These are phyloP conservation scores for Dolomedes plantarius DNA, from an alignment of 2,888 invertebrate species.

Conservation along the genomic window DNA sequence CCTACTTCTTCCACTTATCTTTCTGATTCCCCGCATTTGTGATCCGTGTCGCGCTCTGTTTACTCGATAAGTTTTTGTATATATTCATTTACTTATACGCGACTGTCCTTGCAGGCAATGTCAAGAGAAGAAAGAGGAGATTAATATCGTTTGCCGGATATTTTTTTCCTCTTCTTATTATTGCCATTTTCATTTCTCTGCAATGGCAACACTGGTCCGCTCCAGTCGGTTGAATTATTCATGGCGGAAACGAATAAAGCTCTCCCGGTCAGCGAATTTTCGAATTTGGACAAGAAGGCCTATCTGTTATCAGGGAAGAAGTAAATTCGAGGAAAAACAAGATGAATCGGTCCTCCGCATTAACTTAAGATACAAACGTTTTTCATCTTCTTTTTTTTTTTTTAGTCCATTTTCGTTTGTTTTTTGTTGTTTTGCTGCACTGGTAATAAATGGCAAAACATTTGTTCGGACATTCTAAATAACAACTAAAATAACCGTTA, in stretches of 20 bases:
- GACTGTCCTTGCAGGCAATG: too few relatives aligned
- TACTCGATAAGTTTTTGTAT: too few relatives aligned
- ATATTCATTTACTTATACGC: too few relatives aligned
- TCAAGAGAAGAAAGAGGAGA: too few relatives aligned
- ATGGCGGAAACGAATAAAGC: background rate
- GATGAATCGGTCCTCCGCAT: background rate
- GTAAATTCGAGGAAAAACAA: background rate
- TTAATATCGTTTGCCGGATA: background rate
- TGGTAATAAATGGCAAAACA: too few relatives aligned
- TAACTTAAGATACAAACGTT: background rate
- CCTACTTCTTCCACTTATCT: too few relatives aligned
- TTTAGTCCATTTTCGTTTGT: background rate
- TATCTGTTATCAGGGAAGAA: background rate
- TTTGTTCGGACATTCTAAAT: too few relatives aligned
- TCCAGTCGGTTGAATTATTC: background rate
- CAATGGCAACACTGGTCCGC: background rate
- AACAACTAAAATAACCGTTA: too few relatives aligned
- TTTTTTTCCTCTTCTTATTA: background rate
- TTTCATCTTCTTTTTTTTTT: background rate
- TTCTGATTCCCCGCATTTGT: too few relatives aligned
- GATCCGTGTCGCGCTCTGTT: too few relatives aligned
- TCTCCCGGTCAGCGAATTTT: background rate
- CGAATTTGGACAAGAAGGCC: background rate
- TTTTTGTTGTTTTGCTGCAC: background rate
- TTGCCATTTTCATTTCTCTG: too few relatives aligned